A percentile compares a stretch with the other conserved stretches of the same genome.
phyloP scores from a whole-genome alignment of 2,113 vertebrate genomes.

The Arizona elegans region DNA sequence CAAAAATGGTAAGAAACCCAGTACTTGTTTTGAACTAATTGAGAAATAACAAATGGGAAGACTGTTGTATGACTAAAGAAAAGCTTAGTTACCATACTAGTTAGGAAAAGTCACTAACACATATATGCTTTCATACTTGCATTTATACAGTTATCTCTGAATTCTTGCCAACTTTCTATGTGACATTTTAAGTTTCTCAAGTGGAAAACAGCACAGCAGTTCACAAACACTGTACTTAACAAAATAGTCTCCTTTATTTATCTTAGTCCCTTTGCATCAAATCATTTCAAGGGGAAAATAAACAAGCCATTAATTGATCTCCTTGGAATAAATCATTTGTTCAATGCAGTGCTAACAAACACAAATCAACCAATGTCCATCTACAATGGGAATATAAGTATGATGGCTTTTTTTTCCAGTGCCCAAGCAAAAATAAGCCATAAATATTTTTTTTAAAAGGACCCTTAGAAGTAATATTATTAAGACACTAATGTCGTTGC shows the following conservation, averaged over 20 bases:
- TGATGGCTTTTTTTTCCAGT: background rate
- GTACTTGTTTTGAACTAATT: too few species aligned
- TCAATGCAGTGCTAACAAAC: background rate
- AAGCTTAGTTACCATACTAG: background rate
- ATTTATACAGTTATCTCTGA: background rate
- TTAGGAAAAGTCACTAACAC: background rate
- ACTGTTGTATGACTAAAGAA: background rate
- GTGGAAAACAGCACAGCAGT: background rate
- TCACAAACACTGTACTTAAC: background rate
- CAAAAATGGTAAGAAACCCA: too few species aligned
- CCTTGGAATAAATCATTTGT: background rate
- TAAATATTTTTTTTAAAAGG: background rate
- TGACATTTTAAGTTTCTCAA: background rate
- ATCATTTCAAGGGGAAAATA: background rate
- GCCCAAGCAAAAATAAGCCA: background rate
- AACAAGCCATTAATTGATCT: background rate
- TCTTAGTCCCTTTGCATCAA: background rate
- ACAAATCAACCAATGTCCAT: background rate
- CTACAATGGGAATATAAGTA: background rate
- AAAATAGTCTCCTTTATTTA: background rate
- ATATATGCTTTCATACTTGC: background rate
- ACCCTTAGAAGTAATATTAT: too few species aligned
- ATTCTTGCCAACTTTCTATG: background rate
- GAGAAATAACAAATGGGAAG: background rate
- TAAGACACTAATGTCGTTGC: too few species aligned